Base-by-base conservation (phyloP, 2,113 vertebrate genomes). In the Macaca nemestrina region DNA sequence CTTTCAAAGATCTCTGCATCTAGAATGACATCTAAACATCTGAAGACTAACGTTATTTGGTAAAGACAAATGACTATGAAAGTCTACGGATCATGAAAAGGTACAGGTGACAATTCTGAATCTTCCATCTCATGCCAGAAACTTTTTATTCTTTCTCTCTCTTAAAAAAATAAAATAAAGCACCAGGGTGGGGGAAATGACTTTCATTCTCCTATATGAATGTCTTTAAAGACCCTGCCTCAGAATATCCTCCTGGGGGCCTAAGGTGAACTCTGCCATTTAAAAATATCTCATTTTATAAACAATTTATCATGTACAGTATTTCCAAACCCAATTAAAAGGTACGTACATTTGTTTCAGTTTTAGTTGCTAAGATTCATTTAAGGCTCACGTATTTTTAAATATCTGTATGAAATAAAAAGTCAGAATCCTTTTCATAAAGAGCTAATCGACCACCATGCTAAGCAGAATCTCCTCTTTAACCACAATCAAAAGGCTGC, bases 361-460 rank as follows among this genome's bases (percentile, higher is more conserved):
- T 97, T 98, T 98, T 83, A 95, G 86, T 93, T 97, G 96, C 55
- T 97, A 97, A 94, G 7, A 97, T 97, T 96, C 88, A 91, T 92
- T 97, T 97, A 83, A 45, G 97, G 93, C 93, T 97, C 89, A 98
- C 93, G 72, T 38, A 78, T 82, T 98, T 97, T 83, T 90, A 97
- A 98, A 97, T 87, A 96, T 94, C 89, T 97, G 32, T 67, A 92
- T 84, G 22, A 64, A 91, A 55, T 93, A 90, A 72, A 87, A 97
- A 96, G 20, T 3, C 82, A 7, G 50, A 55, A 88, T 83, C 88
- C 94, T 91, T 97, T 97, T 96, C 82, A 94, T 81, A 90, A 75
- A 81, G 38, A 97, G n/a, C 57, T 92, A 84, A 97, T 55, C 79
- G n/a, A 64, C 27, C 40, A 94, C 85, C 79, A 78, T 25, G 85